phyloP scores from a whole-genome alignment of 2,113 vertebrate genomes.

The Centropristis striata region DNA sequence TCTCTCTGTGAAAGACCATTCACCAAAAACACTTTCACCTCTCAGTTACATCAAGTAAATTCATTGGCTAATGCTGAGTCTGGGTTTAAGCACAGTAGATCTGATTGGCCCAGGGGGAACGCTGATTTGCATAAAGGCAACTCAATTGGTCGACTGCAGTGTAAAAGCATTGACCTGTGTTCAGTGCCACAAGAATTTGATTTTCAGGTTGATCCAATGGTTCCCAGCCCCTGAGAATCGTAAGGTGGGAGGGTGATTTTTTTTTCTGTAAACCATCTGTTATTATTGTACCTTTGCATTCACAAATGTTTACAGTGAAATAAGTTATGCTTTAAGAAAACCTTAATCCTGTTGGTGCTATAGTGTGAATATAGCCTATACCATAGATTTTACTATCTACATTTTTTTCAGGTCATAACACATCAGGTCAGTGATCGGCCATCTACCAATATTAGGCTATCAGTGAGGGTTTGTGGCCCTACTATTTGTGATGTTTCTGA shows the following conservation, averaged over 20 bases:
- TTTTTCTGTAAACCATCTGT: neutral
- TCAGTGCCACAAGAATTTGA: slow-evolving; percentile 74
- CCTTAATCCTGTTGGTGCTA: neutral
- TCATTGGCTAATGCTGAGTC: slow-evolving; percentile 53
- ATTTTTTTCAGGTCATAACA: too few species aligned
- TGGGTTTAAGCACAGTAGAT: slow-evolving; percentile 71
- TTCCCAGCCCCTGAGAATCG: slow-evolving; percentile 11
- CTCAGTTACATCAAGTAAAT: slow-evolving; percentile 38
- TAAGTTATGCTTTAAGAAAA: neutral
- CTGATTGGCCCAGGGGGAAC: slow-evolving; percentile 49
- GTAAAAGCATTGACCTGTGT: slow-evolving; percentile 81
- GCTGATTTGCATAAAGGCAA: slow-evolving; percentile 78
- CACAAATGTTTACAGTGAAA: neutral
- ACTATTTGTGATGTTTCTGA: too few species aligned
- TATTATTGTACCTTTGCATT: neutral
- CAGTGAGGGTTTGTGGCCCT: too few species aligned
- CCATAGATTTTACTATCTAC: neutral
- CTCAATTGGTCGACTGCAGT: slow-evolving; percentile 81
- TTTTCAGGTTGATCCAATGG: slow-evolving; percentile 66
- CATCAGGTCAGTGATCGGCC: too few species aligned
- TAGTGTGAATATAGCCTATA: neutral
- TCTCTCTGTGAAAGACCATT: slow-evolving; percentile 77
- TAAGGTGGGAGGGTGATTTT: slow-evolving; percentile 19
- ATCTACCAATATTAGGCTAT: too few species aligned
- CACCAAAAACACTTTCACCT: slow-evolving; percentile 76